Evolutionary conservation across 2,797 vertebrate species (phyloP).

Genomic region (Momotus momota): DNA sequence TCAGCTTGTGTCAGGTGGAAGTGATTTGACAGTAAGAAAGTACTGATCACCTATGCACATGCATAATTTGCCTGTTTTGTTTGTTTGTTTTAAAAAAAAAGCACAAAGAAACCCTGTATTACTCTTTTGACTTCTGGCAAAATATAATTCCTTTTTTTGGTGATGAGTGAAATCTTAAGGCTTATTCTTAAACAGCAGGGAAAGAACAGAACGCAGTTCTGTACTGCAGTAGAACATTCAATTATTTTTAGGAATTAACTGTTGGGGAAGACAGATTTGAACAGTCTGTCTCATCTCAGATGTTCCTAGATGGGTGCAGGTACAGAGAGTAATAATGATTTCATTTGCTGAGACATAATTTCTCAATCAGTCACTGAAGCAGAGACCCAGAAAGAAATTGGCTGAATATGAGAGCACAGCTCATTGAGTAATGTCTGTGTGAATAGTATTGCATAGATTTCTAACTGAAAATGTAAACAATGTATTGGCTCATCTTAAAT

Average conservation of each 20-base stretch:
- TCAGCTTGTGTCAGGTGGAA: not conserved
- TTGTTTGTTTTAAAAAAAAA: not conserved
- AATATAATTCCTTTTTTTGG: not conserved
- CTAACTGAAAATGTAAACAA: not conserved
- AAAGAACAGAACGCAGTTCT: not conserved
- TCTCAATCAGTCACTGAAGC: constrained; percentile 35
- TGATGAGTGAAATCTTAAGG: not conserved
- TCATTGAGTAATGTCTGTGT: not conserved
- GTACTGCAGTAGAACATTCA: not conserved
- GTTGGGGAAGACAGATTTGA: not conserved
- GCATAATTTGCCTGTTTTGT: not conserved
- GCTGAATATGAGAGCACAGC: not conserved
- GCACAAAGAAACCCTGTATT: not conserved
- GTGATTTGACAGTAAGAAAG: not conserved
- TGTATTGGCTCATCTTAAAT: not conserved
- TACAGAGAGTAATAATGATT: constrained; percentile 32
- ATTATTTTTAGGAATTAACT: not conserved
- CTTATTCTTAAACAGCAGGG: not conserved
- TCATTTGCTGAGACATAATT: constrained; percentile 36
- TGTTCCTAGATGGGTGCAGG: constrained; percentile 42
- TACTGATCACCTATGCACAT: not conserved
- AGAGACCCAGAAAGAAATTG: constrained; percentile 34
- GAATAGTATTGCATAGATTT: not conserved
- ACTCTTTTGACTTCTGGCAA: not conserved
- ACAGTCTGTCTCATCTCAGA: constrained; percentile 36